Evolutionary conservation across 1,140 invertebrate species (phyloP), one percentile per base, ranked within the genome.

Genomic region (Palaemon carinicauda): DNA sequence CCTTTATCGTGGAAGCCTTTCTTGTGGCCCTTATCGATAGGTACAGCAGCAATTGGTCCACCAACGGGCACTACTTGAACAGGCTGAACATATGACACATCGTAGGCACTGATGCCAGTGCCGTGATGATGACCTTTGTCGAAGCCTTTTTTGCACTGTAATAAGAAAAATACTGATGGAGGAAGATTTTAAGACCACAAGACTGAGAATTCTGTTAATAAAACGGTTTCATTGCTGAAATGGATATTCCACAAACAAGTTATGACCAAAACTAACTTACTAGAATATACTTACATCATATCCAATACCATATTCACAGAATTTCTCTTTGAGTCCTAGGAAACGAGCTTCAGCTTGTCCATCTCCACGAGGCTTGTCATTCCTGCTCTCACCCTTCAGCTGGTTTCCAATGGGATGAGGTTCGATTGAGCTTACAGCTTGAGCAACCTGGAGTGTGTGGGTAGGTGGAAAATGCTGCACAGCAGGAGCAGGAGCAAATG

Each of bases 51-150:
- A 82, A 96, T 93, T 21, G 95, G 95, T 88, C 93, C 93, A 41
- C 95, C 95, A 10, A 96, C 94, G 52, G 95, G 95, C 87, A 95
- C 96, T 19, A 96, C 94, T 24, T 94, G 94, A 14, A 96, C 95
- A 2, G 96, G 96, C 91, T 97, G 95, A 1, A 95, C 95, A 90
- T 96, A 95, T 89, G 95, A 95, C 7, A 96, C 91, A 87, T 96
- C 95, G 89, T 95, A 89, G 41, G 87, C 87, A 78, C 88, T 89
- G 71, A 90, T 87, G 51, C 90, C 90, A 41, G 7, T 41, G 41
- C 12, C 7, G 12, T 1, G 33, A 41, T 41, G 3, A 41, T 41
- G 41, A n/a, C 77, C 77, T 19, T 80, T 80, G 31, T 85, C 31
- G 50, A 80, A 86, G 29, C 84, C 84, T 51, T 86, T 86, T 41